Base-by-base conservation (phyloP, 2,797 vertebrate species). In the Siniperca obscura region DNA sequence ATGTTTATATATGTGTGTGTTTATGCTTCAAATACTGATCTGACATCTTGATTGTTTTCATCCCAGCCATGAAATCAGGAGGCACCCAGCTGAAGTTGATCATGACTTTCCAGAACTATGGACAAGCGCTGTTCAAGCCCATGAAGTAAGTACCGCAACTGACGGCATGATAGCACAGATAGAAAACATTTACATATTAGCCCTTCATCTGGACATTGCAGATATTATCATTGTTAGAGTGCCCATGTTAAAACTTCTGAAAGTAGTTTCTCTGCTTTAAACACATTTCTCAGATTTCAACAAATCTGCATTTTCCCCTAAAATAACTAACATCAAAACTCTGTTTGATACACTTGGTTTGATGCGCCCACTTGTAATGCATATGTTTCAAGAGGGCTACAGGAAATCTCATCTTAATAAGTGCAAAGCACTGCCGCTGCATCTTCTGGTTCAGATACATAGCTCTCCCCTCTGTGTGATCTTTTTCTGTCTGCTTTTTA, bases 31-130 rank as follows among this genome's bases (percentile, higher is more conserved):
- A 25, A 55, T 52, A 65, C 67, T 80, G 77, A 79, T 84, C 82
- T 85, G 80, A 88, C 84, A 30, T 82, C 70, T 85, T 69, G n/a
- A 71, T 82, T 86, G 66, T 86, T 89, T 88, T 76, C 65, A 34
- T 81, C 65, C 44, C 94, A 99, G 98, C 97, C 30, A 99, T 99
- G 98, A 99, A 99, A 93, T 99, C 98, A 0, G 98, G 98, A 93
- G 98, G 98, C 86, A 99, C 98, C 0, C 98, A 99, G 90, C 96
- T 99, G 90, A 99, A 99, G 93, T 95, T 99, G 92, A 98, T 99
- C 95, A 97, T 99, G 98, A 99, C 98, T 27, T 98, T 99, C 96
- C 98, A 98, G 94, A 99, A 99, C 91, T 99, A 99, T 0, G 98
- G 98, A 81, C 98, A 99, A 87, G 98, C 98, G 0, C 93, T 96